Base-by-base conservation (phyloP, 2,113 vertebrate genomes). In the Entomyzon cyanotis region DNA sequence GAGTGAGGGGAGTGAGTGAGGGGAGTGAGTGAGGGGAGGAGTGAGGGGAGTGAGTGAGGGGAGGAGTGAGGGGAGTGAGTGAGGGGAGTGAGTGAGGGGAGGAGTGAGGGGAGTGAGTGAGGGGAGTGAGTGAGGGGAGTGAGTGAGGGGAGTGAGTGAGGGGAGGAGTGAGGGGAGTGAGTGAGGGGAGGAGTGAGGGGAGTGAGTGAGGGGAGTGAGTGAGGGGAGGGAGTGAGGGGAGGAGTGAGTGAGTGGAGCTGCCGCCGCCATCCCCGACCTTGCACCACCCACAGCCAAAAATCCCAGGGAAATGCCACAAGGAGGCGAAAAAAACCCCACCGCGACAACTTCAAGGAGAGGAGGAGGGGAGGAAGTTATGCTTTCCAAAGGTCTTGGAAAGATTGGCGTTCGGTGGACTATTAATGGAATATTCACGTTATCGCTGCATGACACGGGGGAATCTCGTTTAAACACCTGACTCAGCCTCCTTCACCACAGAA, bases 321-420 rank as follows among this genome's bases (percentile, higher is more conserved):
- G n/a, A 31, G 30, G 56, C 2, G 9, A 31, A 15, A 47, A 68
- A 35, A 20, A 4, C 1, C 28, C n/a, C 19, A 7, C 5, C 12
- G 3, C 12, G 12, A 7, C 39, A 12, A 9, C 12, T 30, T 9
- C 3, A 10, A 41, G 28, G 12, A 70, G 39, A 70, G 39, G 22
- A 60, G 22, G 33, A 56, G 11, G 6, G 42, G 6, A 50, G 14
- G 14, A 22, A 58, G 12, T 5, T 2, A 27, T 6, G 50, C 35
- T 64, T 56, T 31, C 11, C 35, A 31, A 42, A 80, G 14, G 41
- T 49, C 11, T 71, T 14, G 20, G 41, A 41, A 49, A 49, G 25
- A 35, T 5, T 8, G 50, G 35, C 1, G 6, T 58, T 15, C 31
- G 21, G 31, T 22, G 30, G 31, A 3, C 11, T 56, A 0, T 19